These are phyloP conservation scores for Falco concolor DNA, from an alignment of 2,797 vertebrate species.

Conservation along the genomic window DNA sequence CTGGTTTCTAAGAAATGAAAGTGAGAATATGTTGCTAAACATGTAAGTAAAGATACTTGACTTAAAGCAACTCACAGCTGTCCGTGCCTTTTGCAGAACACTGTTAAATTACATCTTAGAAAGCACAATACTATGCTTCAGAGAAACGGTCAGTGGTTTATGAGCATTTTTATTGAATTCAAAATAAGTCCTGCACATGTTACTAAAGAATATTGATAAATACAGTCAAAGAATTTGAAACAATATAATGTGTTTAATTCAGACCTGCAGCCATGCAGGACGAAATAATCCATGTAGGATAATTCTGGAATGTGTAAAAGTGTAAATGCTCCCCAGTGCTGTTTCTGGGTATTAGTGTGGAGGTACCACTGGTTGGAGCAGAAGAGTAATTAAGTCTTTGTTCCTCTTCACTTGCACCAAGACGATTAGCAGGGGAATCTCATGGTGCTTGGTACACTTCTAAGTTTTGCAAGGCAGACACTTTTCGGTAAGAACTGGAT, in stretches of 20 bases:
- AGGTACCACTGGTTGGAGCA: not conserved
- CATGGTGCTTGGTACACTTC: not conserved
- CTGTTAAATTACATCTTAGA: not conserved
- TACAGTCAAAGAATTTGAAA: not conserved
- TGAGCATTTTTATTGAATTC: not conserved
- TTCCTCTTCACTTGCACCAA: not conserved
- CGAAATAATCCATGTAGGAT: not conserved
- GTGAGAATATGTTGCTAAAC: not conserved
- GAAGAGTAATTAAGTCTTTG: not conserved
- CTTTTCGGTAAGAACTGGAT: not conserved
- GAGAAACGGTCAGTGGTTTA: not conserved
- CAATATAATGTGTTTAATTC: not conserved
- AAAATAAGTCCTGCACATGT: not conserved
- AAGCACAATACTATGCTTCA: not conserved
- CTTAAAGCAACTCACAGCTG: not conserved
- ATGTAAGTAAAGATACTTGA: not conserved
- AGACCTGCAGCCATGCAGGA: not conserved
- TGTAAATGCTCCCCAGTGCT: accelerated
- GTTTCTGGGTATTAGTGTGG: not conserved
- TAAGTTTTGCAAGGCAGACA: not conserved
- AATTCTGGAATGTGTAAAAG: not conserved
- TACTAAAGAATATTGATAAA: not conserved
- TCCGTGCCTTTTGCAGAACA: not conserved
- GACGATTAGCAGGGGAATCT: not conserved
- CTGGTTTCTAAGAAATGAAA: not conserved